phyloP scores from a whole-genome alignment of 2,888 invertebrate genomes.

The Andrena marginata region DNA sequence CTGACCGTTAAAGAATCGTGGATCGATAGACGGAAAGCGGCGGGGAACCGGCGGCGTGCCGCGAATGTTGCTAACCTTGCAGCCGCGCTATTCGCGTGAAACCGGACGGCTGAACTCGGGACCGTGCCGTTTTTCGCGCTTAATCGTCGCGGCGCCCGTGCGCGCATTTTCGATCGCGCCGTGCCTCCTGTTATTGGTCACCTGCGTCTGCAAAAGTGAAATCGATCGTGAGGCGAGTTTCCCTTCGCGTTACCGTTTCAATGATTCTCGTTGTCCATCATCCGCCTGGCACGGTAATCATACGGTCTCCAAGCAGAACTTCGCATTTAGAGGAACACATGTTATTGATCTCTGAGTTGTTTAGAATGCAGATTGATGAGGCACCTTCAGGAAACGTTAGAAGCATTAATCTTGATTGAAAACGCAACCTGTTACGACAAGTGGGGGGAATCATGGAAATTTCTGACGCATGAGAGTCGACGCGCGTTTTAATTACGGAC shows the following conservation, averaged over 20 bases:
- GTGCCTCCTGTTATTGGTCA: not conserved
- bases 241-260: not conserved
- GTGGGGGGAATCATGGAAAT: not conserved
- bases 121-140: not conserved
- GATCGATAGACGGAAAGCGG: not conserved
- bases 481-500: not conserved
- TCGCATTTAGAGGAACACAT: not conserved
- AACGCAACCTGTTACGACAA: not conserved
- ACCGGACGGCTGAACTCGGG: conserved; percentile 11
- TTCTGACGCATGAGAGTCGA: not conserved
- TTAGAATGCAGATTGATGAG: not conserved
- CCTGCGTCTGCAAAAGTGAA: conserved; percentile 46
- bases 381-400: no score
- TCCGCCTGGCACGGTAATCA: not conserved
- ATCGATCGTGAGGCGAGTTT: conserved; percentile 8
- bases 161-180: not conserved
- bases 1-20: not conserved
- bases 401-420: no score
- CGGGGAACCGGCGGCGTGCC: conserved; percentile 9
- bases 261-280: not conserved
- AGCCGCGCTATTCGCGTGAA: conserved; percentile 50
- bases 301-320: not conserved
- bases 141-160: conserved; percentile 10
- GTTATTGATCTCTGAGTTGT: not conserved
- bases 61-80: conserved; percentile 79